Evolutionary conservation across 2,797 vertebrate genomes (phyloP).

Genomic region (Balearica regulorum): DNA sequence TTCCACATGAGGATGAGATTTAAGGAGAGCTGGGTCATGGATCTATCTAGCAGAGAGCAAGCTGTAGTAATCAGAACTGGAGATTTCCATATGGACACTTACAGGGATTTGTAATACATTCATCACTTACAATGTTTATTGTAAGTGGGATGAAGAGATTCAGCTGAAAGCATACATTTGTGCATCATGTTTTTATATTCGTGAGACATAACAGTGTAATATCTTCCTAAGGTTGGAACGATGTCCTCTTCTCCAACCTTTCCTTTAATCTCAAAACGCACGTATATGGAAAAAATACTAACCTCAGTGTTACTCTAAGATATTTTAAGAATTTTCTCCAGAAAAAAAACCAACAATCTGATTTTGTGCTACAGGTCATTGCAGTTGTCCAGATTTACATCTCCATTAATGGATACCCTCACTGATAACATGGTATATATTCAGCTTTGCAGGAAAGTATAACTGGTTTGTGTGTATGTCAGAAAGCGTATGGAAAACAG

Average conservation of each 20-base stretch:
- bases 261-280: not conserved
- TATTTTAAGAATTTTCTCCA: not conserved
- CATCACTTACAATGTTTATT: not conserved
- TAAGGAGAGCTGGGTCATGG: not conserved
- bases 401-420: not conserved
- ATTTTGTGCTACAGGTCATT: not conserved
- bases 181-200: accelerated
- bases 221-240: not conserved
- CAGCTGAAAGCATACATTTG: not conserved
- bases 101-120: not conserved
- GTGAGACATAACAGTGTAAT: not conserved
- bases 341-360: not conserved
- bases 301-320: not conserved
- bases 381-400: not conserved
- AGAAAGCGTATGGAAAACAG: not conserved
- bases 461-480: not conserved
- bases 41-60: not conserved
- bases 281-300: not conserved
- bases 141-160: not conserved
- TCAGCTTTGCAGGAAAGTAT: not conserved
- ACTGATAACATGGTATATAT: not conserved
- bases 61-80: not conserved
- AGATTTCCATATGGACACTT: not conserved
- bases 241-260: not conserved
- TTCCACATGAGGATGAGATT: not conserved